Base-by-base conservation (phyloP, 2,888 invertebrate species). In the Hoplodrina blanda region DNA sequence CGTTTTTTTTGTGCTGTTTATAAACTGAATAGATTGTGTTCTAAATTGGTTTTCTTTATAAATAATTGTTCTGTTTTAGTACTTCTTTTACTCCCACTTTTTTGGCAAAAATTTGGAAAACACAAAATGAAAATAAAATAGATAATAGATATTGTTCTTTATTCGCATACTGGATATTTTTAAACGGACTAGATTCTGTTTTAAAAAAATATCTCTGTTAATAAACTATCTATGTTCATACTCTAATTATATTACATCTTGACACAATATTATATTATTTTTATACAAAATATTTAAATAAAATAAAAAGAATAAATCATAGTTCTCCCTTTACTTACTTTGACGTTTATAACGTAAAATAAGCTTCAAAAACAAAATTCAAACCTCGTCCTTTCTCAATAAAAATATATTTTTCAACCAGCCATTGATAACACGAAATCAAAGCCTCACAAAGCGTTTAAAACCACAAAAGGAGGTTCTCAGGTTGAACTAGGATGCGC, bases 401-500 rank as follows among this genome's bases (percentile, higher is more conserved):
- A 62, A 56, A 62, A 60, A 62, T 63, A 62, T 55, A 72, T 72
- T 56, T 44, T 33, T 8, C 17, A 30, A 41, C 50, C 44, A 37
- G 46, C 60, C 55, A 68, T 70, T 59, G 57, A 72, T 73, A 68
- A 66, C 50, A 68, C 55, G 55, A 78, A 68, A 73, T 54, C 46
- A 70, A 81, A 72, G 68, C 61, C 46, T 52, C 69, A 20, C 50
- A 76, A 64, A 72, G 57, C 69, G 67, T 76, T 83, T 85, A 70
- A 82, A 81, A 85, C 78, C 73, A 83, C 78, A 82, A 83, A 86
- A 85, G 82, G 85, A 81, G 82, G 78, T 82, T 73, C 84, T 76
- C 85, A 85, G 84, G 80, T 83, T 78, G 80, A 81, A 84, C 78
- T 85, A 80, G 85, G 85, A 80, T 84, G 78, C 84, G 79, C 84